Evolutionary conservation across 1,140 invertebrate genomes (phyloP).

Genomic region (Dreissena rostriformis): DNA sequence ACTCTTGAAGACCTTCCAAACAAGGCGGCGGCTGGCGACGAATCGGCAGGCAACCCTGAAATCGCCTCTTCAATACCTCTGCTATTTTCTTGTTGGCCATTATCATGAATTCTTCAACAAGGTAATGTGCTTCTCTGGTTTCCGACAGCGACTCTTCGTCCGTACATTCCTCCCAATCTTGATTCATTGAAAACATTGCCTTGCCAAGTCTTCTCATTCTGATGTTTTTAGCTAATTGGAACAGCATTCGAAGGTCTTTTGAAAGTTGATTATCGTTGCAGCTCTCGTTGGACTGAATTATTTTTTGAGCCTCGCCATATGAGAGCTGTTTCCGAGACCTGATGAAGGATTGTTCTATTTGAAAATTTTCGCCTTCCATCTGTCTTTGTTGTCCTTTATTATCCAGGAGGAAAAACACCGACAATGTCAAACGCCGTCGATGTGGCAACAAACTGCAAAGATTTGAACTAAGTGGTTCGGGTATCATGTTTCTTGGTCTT

Average conservation of each 20-base stretch:
- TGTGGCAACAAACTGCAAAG: constrained; percentile 77
- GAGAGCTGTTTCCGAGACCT: constrained; percentile 54
- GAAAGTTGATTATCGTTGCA: constrained; percentile 15
- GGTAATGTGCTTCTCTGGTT: constrained; percentile 63
- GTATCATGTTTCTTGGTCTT: constrained; percentile 77
- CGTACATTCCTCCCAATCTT: constrained; percentile 46
- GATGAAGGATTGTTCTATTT: constrained; percentile 40
- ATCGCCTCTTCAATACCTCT: constrained; percentile 52
- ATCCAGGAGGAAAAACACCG: constrained; percentile 64
- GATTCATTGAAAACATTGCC: constrained; percentile 44
- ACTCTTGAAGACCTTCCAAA: constrained; percentile 54
- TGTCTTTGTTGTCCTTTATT: constrained; percentile 44
- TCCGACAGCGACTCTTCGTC: constrained; percentile 51
- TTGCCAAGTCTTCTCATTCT: constrained; percentile 55
- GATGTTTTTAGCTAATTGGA: constrained; percentile 52
- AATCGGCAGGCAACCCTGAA: constrained; percentile 55
- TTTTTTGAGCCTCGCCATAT: constrained; percentile 59
- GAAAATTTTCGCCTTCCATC: constrained; percentile 13
- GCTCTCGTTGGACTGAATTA: constrained; percentile 29
- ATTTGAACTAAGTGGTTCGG: constrained; percentile 75
- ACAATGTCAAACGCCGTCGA: constrained; percentile 68
- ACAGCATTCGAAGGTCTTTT: constrained; percentile 48
- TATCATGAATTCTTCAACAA: constrained; percentile 73
- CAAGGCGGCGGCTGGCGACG: constrained; percentile 62
- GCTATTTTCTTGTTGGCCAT: constrained; percentile 64